Evolutionary conservation across 2,797 vertebrate species (phyloP).

Genomic region (Notolepis coatsorum): DNA sequence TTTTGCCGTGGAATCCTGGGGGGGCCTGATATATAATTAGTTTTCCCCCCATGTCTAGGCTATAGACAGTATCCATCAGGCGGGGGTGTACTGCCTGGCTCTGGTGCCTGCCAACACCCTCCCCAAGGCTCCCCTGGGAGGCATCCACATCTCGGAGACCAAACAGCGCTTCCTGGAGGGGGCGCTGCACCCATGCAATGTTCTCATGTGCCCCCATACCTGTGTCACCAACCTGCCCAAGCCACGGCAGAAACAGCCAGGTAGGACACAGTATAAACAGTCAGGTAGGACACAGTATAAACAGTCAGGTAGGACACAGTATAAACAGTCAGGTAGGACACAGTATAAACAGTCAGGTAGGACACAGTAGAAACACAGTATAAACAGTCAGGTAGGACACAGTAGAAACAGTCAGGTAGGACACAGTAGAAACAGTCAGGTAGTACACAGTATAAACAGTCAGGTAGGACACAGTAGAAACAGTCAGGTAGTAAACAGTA

Average conservation of each 20-base stretch:
- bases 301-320: neutral
- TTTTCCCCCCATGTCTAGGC: conserved; percentile 78
- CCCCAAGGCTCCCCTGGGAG: conserved; percentile 94
- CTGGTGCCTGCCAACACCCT: conserved; percentile 96
- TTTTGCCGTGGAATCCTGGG: too few relatives aligned
- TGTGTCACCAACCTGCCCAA: conserved; percentile 97
- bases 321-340: neutral
- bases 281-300: neutral
- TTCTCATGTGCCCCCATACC: conserved; percentile 96
- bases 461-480: neutral
- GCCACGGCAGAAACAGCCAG: conserved; percentile 95
- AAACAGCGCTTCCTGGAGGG: conserved; percentile 96
- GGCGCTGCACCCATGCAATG: conserved; percentile 92
- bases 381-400: neutral
- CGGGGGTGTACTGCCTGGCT: conserved; percentile 94
- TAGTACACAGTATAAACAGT: neutral
- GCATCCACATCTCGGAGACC: conserved; percentile 95
- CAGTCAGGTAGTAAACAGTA: too few relatives aligned
- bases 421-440: neutral
- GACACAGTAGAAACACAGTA: neutral
- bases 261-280: conserved; percentile 57
- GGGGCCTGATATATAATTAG: too few relatives aligned
- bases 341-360: neutral
- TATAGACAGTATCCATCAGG: conserved; percentile 97
- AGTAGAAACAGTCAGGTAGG: neutral